Evolutionary conservation across 1,140 invertebrate species (phyloP), one percentile per base, ranked within the genome.

Genomic region (Hyles euphorbiae): DNA sequence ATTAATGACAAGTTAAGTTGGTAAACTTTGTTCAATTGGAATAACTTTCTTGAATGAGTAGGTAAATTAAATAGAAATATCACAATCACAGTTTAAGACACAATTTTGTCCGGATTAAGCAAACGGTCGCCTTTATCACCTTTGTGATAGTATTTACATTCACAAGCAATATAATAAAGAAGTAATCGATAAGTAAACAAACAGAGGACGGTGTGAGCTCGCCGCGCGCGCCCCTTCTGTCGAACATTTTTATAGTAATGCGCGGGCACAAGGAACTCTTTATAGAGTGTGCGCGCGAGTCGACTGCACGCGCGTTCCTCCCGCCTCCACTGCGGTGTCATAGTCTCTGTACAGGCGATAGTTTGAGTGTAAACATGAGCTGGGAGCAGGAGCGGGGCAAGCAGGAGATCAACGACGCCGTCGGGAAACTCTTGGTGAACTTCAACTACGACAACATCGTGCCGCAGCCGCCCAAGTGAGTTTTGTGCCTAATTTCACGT

Each of bases 231-330:
- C 69, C 76, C 74, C 68, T 75, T 73, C 73, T 63, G 68, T 63
- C 50, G 60, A 59, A 72, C 60, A 65, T 68, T 72, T 83, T 79
- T 78, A 86, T 85, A 82, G 64, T 81, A 70, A 76, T 68, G 70
- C 66, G 61, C 68, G 60, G 72, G 79, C 73, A 86, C 81, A 88
- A 85, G 82, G 85, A 72, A 65, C 67, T 85, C 85, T 83, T 88
- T 86, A 86, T 86, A 83, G 78, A 81, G 64, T 33, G 71, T 76
- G 83, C 81, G 79, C 83, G 81, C 85, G 82, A 83, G 82, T 76
- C 75, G 85, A 65, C 56, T 83, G 83, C 81, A 85, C 83, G 83
- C 80, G 80, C 71, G 70, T 65, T 69, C 47, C 44, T 10, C 54
- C 32, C 11, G 7, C 10, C 44, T 47, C 3, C 7, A 36, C n/a